Evolutionary conservation across 2,888 invertebrate species (phyloP).

Genomic region (Meandrusa payeni): DNA sequence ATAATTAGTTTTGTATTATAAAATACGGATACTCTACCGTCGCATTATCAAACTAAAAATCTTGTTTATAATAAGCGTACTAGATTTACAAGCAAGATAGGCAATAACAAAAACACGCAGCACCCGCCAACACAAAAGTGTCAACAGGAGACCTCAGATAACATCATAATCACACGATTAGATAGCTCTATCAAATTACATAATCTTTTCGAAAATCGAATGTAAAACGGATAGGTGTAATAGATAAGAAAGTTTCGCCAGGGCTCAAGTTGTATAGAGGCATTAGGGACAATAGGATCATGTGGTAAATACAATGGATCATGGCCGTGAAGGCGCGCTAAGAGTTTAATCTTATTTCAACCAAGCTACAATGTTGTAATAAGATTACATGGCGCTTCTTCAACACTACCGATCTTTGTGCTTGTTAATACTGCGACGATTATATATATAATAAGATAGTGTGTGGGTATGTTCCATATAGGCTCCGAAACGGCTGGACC

Average conservation of each 20-base stretch:
- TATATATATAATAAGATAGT: no score
- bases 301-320: slow-evolving; percentile 53
- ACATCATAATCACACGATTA: slow-evolving; percentile 34
- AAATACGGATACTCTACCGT: neutral
- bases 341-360: slow-evolving; percentile 63
- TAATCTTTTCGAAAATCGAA: slow-evolving; percentile 32
- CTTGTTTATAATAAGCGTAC: slow-evolving; percentile 16
- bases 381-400: slow-evolving; percentile 57
- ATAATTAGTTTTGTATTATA: neutral
- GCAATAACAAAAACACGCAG: slow-evolving; percentile 24
- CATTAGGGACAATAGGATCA: slow-evolving; percentile 62
- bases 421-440: slow-evolving; percentile 29
- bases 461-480: no score
- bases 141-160: slow-evolving; percentile 31
- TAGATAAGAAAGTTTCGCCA: slow-evolving; percentile 41
- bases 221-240: slow-evolving; percentile 31
- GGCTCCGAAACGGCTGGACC: no score
- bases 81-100: slow-evolving; percentile 15
- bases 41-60: neutral
- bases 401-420: slow-evolving; percentile 28
- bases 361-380: slow-evolving; percentile 52
- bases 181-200: slow-evolving; percentile 44
- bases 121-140: slow-evolving; percentile 16
- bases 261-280: slow-evolving; percentile 41
- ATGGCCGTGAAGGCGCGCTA: slow-evolving; percentile 43